Evolutionary conservation across 1,140 invertebrate species (phyloP), one percentile per base, ranked within the genome.

Genomic region (Globodera ellingtonae): DNA sequence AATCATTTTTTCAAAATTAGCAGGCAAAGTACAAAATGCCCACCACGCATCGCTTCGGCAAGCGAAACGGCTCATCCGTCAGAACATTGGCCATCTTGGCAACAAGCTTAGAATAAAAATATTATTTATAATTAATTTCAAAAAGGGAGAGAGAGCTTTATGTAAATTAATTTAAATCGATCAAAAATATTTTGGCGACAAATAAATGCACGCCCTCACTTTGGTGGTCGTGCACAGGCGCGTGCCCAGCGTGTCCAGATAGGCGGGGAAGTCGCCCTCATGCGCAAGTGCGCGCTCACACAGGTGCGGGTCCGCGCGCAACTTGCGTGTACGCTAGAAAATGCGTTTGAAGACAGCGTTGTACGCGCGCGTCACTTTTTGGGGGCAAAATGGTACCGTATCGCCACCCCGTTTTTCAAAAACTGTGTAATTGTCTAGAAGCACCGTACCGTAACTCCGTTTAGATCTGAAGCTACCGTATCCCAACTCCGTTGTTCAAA

Each of bases 141-240:
- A 35, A 35, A 35, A 35, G 2, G 35, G 35, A 2, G 35, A 35
- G 35, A 35, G 35, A 35, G 35, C 35, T 35, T 35, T 35, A 35
- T 35, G 35, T 35, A 35, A 35, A 35, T 35, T 35, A 35, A 35
- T n/a, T n/a, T 1, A 62, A 15, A 1, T 62, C 59, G 52, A 56
- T 59, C 44, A 4, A 18, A 56, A 66, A 50, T 59, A n/a, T n/a
- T n/a, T n/a, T n/a, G n/a, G n/a, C n/a, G n/a, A n/a, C n/a, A n/a
- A 4, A 35, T 2, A 35, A 35, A 35, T 35, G 35, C 35, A 35
- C 50, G 44, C 52, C 62, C 62, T 35, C 52, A 77, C 67, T 46
- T 77, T 77, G 9, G 75, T 77, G 18, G 75, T 6, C 13, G 75
- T 77, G 48, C 75, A 77, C 13, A 77, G 15, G 48, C 75, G 65